Base-by-base conservation (phyloP, 2,113 vertebrate genomes). In the Cyanoramphus novaezelandiae region DNA sequence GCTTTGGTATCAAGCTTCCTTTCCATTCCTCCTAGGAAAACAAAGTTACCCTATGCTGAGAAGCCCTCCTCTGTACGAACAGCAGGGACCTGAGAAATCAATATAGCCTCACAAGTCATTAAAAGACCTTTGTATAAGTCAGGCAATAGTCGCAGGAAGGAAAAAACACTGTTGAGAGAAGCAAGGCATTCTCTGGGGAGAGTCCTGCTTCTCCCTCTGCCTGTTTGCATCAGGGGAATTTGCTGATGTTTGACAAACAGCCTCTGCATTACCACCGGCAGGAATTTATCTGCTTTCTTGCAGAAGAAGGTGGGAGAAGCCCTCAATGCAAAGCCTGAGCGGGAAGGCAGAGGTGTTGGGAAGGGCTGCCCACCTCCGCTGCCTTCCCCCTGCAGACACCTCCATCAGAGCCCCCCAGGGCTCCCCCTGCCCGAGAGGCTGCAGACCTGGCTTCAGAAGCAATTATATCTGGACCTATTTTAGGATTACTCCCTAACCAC, bases 401-500 rank as follows among this genome's bases (percentile, higher is more conserved):
- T 69, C 37, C 74, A 60, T 79, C 9, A 10, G 33, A 35, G 57
- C 57, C 59, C 93, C 90, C 89, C 4, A 17, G 91, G 92, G 53
- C 37, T 2, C 44, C 86, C 86, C 77, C 55, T 57, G 95, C 90
- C 96, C 43, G 4, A 57, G 86, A 94, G 93, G 93, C 87, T 64
- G 95, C 81, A 9, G 7, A 70, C 88, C 95, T 88, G 92, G 94
- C 95, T 96, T 93, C 96, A 97, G 96, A 96, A 96, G 97, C 98
- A 98, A 97, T 98, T 97, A 95, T 67, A 91, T 81, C 94, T 89
- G 86, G 78, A 92, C 97, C 97, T 97, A 97, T 98, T 98, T 97
- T 97, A 97, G 98, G 98, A 98, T 98, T 98, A 98, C 95, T 97
- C 86, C 96, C 95, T 86, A 91, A 90, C 95, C 98, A 98, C 98